phyloP scores from a whole-genome alignment of 2,113 vertebrate genomes.

The Epinephelus cyanopodus region DNA sequence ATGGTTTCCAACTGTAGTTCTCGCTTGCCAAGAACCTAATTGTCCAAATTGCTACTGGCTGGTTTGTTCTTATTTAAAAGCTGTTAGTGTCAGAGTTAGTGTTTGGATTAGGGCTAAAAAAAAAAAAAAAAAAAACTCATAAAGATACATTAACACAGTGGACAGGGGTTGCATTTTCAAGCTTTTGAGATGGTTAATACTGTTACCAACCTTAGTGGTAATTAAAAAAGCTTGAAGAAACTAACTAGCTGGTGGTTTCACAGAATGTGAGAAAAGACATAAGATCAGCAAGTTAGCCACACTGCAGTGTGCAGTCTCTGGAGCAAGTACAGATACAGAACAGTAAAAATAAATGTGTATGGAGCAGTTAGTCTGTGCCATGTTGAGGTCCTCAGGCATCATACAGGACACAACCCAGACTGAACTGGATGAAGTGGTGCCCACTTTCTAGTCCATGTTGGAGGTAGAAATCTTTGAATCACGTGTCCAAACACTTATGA shows the following conservation, averaged over 20 bases:
- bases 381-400: neutral
- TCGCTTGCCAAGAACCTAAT: neutral
- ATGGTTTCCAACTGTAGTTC: neutral
- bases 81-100: neutral
- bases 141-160: neutral
- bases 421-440: neutral
- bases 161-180: neutral
- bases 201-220: neutral
- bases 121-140: too few relatives aligned
- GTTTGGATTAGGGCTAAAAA: neutral
- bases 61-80: constrained; percentile 8
- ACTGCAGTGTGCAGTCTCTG: neutral
- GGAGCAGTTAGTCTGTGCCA: neutral
- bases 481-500: too few relatives aligned
- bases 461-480: too few relatives aligned
- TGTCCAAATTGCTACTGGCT: neutral
- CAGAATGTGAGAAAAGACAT: neutral
- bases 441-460: neutral
- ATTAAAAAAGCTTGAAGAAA: neutral
- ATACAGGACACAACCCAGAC: too few relatives aligned
- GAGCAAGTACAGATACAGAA: neutral
- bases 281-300: neutral
- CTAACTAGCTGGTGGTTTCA: neutral
- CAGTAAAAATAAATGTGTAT: neutral
- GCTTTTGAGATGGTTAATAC: neutral